Evolutionary conservation across 2,797 vertebrate genomes (phyloP).

Genomic region (Antrozous pallidus): DNA sequence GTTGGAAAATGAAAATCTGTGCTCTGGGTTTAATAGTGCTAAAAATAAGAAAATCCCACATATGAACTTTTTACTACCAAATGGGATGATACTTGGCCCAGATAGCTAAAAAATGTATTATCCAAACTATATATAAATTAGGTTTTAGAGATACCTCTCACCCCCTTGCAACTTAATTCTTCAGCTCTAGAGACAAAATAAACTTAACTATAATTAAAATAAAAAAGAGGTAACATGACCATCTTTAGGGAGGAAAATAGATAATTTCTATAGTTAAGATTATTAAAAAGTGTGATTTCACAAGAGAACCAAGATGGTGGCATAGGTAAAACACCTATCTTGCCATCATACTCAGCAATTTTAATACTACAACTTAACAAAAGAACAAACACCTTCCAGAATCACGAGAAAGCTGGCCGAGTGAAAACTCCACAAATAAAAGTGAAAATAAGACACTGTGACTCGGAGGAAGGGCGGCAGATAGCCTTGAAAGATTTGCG

Average conservation of each 20-base stretch:
- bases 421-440: too few species aligned
- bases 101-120: not conserved
- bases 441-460: too few species aligned
- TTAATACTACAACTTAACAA: too few species aligned
- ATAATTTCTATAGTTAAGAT: not conserved
- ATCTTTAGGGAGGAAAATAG: not conserved
- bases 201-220: not conserved
- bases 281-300: not conserved
- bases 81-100: not conserved
- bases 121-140: not conserved
- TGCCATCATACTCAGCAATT: too few species aligned
- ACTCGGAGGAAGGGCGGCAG: too few species aligned
- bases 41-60: not conserved
- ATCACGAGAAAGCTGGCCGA: too few species aligned
- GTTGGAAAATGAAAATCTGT: not conserved
- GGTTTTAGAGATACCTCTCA: not conserved
- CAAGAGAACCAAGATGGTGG: too few species aligned
- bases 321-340: too few species aligned
- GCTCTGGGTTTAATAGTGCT: not conserved
- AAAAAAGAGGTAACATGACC: not conserved
- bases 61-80: not conserved
- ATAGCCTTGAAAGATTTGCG: too few species aligned
- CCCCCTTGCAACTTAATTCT: not conserved
- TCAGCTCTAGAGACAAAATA: constrained; percentile 11
- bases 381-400: too few species aligned